These are phyloP conservation scores for Hippocampus barbouri DNA, from an alignment of 2,113 vertebrate genomes.

Conservation along the genomic window DNA sequence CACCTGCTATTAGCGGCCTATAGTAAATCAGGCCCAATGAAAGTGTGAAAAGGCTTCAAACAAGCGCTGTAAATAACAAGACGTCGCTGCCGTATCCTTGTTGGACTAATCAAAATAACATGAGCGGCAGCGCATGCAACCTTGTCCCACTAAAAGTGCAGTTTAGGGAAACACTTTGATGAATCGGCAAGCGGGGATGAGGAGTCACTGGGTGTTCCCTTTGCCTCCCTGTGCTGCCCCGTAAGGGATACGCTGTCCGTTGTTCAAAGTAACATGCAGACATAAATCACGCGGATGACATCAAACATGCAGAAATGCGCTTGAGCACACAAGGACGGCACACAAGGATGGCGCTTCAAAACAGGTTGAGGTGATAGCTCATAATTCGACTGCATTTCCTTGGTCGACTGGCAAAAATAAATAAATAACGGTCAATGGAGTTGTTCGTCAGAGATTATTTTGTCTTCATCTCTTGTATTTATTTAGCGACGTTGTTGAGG, in stretches of 20 bases:
- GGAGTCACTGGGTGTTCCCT: neutral
- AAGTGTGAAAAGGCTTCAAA: conserved; percentile 3
- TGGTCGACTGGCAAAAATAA: too few species aligned
- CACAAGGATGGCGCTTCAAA: neutral
- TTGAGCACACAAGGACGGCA: too few species aligned
- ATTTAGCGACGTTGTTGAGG: too few species aligned
- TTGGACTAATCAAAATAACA: conserved; percentile 16
- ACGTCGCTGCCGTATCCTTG: neutral
- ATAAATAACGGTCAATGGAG: too few species aligned
- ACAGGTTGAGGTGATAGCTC: neutral
- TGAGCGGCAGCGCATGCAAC: neutral
- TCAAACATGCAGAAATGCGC: neutral
- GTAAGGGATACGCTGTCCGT: neutral
- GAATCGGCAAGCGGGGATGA: neutral
- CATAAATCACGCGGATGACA: conserved; percentile 14
- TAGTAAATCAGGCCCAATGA: too few species aligned
- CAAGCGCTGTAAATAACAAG: conserved; percentile 29
- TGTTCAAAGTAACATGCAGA: conserved; percentile 7
- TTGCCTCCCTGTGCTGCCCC: neutral
- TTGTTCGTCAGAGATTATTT: too few species aligned
- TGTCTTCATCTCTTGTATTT: too few species aligned
- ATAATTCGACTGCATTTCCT: neutral
- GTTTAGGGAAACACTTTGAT: neutral
- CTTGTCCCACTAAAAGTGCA: neutral
- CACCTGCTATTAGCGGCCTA: too few species aligned